phyloP scores from a whole-genome alignment of 2,113 vertebrate genomes.

The Equus quagga region DNA sequence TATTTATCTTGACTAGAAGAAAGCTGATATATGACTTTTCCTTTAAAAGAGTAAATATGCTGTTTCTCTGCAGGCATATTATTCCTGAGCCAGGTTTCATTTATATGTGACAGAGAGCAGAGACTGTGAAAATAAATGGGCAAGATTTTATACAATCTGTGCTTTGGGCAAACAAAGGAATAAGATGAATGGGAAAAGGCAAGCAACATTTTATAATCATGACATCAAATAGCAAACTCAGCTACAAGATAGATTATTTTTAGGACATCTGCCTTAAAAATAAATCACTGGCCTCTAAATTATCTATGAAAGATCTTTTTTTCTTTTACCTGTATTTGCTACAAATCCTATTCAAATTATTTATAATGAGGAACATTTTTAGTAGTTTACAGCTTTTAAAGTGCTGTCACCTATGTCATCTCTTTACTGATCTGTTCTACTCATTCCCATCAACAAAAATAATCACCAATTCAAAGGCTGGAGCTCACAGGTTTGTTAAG shows the following conservation, averaged over 20 bases:
- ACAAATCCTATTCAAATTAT: conserved; percentile 39
- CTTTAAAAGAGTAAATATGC: conserved; percentile 58
- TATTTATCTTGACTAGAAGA: conserved; percentile 59
- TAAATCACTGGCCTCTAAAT: conserved; percentile 30
- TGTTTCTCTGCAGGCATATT: conserved; percentile 40
- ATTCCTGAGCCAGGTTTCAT: conserved; percentile 60
- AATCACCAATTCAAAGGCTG: conserved; percentile 33
- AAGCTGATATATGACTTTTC: conserved; percentile 34
- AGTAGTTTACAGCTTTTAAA: conserved; percentile 37
- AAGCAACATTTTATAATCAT: conserved; percentile 57
- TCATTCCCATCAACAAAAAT: conserved; percentile 2
- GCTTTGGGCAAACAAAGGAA: conserved; percentile 63
- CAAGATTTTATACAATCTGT: conserved; percentile 49
- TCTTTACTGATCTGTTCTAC: conserved; percentile 19
- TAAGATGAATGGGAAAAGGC: conserved; percentile 46
- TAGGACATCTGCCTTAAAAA: conserved; percentile 50
- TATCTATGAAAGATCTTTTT: conserved; percentile 4
- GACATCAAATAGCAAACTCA: conserved; percentile 61
- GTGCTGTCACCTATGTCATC: neutral
- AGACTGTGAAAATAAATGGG: conserved; percentile 67
- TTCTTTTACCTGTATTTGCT: neutral
- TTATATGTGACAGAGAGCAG: conserved; percentile 59
- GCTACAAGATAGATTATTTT: conserved; percentile 52
- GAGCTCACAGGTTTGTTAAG: neutral
- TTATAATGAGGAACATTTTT: conserved; percentile 8